phyloP scores from a whole-genome alignment of 1,140 invertebrate species.

The Drosophila miranda region DNA sequence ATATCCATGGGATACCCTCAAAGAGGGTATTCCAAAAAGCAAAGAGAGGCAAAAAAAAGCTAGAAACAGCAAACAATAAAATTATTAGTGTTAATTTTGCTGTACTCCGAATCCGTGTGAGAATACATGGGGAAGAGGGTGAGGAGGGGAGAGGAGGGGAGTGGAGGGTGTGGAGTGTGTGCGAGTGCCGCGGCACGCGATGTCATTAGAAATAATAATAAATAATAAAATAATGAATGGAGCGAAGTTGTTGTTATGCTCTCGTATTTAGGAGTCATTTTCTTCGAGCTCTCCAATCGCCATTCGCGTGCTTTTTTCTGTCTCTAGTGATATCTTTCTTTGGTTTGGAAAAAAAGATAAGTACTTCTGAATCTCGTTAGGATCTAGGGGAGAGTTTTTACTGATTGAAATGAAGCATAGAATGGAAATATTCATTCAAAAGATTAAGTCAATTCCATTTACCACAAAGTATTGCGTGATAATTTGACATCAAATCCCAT shows the following conservation, averaged over 20 bases:
- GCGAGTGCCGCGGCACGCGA: conserved; percentile 45
- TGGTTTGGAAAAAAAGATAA: no score
- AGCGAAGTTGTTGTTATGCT: conserved; percentile 39
- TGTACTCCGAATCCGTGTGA: background rate
- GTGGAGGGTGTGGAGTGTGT: background rate
- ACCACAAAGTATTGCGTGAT: no score
- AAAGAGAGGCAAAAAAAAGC: background rate
- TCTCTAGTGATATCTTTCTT: no score
- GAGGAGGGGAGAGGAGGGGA: background rate
- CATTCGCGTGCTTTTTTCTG: background rate
- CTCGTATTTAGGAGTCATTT: conserved; percentile 9
- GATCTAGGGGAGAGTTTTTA: no score
- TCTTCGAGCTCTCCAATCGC: background rate
- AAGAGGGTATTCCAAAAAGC: background rate
- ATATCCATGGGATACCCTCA: no score
- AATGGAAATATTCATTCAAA: no score
- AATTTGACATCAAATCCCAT: no score
- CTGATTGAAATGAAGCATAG: no score
- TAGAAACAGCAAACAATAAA: conserved; percentile 17
- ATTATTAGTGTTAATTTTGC: conserved; percentile 43
- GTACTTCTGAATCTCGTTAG: no score
- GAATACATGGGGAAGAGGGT: background rate
- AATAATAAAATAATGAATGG: conserved; percentile 50
- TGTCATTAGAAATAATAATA: conserved; percentile 62
- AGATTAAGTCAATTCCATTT: no score